Conservation (phyloP, 2,113 vertebrate species). For the Gorilla gorilla region DNA sequence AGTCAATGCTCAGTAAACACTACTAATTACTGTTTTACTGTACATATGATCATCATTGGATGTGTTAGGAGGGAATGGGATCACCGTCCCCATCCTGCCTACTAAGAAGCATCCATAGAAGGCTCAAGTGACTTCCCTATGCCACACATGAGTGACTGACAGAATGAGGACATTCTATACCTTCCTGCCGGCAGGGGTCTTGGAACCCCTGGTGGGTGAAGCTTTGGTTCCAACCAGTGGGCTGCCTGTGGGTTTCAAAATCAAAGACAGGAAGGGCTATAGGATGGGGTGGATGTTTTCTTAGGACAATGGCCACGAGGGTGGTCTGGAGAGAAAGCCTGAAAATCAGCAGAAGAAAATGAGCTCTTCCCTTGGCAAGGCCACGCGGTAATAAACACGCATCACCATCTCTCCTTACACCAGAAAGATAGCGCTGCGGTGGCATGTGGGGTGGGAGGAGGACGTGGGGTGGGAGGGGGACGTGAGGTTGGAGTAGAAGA, state of each 20-base stretch:
- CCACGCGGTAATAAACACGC: neutral
- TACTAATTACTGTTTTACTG: neutral
- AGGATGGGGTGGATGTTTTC: neutral
- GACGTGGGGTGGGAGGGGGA: neutral
- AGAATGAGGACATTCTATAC: neutral
- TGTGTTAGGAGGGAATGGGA: neutral
- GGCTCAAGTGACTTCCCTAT: neutral
- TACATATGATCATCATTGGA: fast-evolving
- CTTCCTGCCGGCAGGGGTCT: neutral
- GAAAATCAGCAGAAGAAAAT: neutral
- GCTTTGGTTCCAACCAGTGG: neutral
- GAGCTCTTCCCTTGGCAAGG: neutral
- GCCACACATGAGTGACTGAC: fast-evolving
- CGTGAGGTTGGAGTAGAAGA: neutral
- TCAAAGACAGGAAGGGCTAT: neutral
- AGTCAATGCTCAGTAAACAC: neutral
- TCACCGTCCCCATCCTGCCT: neutral
- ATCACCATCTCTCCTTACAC: neutral
- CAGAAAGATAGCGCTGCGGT: neutral
- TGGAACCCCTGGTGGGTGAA: neutral
- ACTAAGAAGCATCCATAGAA: neutral
- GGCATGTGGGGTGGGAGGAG: neutral
- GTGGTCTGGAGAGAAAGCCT: neutral
- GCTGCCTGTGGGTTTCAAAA: neutral
- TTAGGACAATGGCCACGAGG: neutral